Conservation (phyloP, 2,113 vertebrate species). For the Lipophrys pholis region DNA sequence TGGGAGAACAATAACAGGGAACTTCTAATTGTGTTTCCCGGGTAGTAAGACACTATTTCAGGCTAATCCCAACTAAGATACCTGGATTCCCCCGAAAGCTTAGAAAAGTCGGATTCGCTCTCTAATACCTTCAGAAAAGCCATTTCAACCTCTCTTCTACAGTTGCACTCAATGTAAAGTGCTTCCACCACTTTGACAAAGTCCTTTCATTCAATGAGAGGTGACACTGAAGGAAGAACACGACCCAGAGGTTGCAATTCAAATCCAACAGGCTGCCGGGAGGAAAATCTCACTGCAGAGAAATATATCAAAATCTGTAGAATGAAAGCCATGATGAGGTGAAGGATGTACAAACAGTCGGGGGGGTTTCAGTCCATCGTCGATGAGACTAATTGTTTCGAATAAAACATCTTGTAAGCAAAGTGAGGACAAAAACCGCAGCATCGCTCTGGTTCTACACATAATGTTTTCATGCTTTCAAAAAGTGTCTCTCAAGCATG, state of each 20-base stretch:
- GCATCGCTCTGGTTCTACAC: no score
- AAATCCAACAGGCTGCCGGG: slow-evolving; percentile 33
- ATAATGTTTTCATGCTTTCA: no score
- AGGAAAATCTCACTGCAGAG: slow-evolving; percentile 8
- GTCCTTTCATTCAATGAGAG: slow-evolving; percentile 50
- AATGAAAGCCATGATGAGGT: neutral
- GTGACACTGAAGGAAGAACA: slow-evolving; percentile 42
- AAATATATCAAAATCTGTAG: slow-evolving; percentile 13
- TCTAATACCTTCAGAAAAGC: slow-evolving; percentile 62
- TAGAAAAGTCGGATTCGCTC: slow-evolving; percentile 65
- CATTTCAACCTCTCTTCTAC: slow-evolving; percentile 58
- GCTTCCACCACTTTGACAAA: slow-evolving; percentile 37
- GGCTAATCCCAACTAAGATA: slow-evolving; percentile 75
- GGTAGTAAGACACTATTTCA: slow-evolving; percentile 62
- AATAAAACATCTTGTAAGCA: no score
- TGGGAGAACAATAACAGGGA: slow-evolving; percentile 51
- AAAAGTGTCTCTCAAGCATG: no score
- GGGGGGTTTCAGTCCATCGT: neutral
- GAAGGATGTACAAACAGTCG: neutral
- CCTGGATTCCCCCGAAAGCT: slow-evolving; percentile 64
- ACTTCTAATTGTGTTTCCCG: slow-evolving; percentile 77
- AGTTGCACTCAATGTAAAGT: slow-evolving; percentile 51
- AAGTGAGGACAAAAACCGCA: no score
- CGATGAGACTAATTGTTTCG: no score
- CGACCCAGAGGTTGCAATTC: slow-evolving; percentile 42